A percentile compares a stretch with the other conserved stretches of the same genome.
Evolutionary conservation across 2,113 vertebrate species (phyloP).

Genomic region (Cephalophus harveyi): DNA sequence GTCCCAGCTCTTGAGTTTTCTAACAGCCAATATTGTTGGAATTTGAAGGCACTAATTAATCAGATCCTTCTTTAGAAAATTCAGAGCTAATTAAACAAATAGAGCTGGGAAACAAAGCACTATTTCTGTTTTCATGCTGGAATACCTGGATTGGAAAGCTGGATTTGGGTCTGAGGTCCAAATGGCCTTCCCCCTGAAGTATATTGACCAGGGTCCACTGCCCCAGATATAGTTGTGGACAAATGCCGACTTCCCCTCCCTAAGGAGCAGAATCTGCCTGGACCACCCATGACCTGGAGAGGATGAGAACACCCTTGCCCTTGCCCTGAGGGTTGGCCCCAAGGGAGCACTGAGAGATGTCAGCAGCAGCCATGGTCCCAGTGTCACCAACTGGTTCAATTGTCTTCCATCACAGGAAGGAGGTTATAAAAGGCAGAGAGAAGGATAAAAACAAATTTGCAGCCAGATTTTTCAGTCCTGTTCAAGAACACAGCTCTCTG

Average conservation of each 20-base stretch:
- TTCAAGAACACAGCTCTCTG: neutral
- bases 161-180: neutral
- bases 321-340: neutral
- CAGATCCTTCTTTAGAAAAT: slow-evolving; percentile 16
- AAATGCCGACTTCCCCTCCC: too few species aligned
- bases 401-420: neutral
- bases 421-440: neutral
- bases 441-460: neutral
- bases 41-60: slow-evolving; percentile 18
- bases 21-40: neutral
- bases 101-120: neutral
- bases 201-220: neutral
- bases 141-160: neutral
- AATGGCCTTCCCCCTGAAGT: neutral
- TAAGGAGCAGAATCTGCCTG: neutral
- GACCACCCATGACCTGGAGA: neutral
- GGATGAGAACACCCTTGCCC: neutral
- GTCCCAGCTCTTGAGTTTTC: neutral
- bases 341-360: neutral
- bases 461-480: neutral
- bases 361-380: neutral
- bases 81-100: neutral
- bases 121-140: neutral
- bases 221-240: neutral
- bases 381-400: neutral